Evolutionary conservation across 2,797 vertebrate species (phyloP).

Genomic region (Melanotaenia boesemani): DNA sequence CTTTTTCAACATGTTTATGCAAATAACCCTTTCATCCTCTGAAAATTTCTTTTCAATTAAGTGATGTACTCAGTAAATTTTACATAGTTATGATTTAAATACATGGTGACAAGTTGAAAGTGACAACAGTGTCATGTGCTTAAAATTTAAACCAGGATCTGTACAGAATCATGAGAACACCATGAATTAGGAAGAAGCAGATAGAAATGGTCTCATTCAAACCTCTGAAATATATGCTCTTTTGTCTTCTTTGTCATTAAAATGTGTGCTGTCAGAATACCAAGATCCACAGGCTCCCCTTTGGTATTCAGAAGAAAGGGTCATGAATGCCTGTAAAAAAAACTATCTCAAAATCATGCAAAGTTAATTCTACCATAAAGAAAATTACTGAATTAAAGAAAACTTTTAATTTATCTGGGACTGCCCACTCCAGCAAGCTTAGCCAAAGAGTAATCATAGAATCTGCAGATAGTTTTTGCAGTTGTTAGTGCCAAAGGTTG

Average conservation of each 20-base stretch:
- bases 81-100: not conserved
- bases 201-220: not conserved
- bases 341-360: not conserved
- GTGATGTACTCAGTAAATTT: not conserved
- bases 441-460: not conserved
- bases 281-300: not conserved
- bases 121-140: not conserved
- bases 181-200: not conserved
- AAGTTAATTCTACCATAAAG: not conserved
- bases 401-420: not conserved
- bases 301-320: not conserved
- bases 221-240: not conserved
- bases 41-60: not conserved
- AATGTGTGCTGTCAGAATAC: not conserved
- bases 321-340: not conserved
- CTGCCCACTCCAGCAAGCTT: not conserved
- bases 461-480: not conserved
- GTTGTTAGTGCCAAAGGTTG: constrained; percentile 4
- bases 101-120: not conserved
- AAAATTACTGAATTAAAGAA: no score
- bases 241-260: not conserved
- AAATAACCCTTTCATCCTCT: not conserved
- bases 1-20: not conserved
- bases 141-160: not conserved
- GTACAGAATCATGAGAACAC: not conserved